Base-by-base conservation (phyloP, 2,113 vertebrate genomes). In the Brachionichthys hirsutus region DNA sequence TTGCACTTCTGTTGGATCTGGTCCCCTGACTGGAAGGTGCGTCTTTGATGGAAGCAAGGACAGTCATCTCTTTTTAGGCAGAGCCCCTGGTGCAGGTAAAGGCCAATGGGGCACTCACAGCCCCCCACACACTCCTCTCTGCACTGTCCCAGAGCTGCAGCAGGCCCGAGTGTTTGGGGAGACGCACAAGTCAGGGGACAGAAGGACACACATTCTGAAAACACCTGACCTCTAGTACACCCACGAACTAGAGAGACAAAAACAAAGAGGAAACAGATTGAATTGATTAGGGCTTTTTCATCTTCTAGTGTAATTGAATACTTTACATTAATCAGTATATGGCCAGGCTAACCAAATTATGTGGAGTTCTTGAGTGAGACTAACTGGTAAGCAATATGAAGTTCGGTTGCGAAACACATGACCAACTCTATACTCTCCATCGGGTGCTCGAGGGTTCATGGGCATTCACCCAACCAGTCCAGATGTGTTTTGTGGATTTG, bases 141-240 rank as follows among this genome's bases (percentile, higher is more conserved):
- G 73, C 95, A 95, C 48, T 87, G 76, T 0, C 61, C 86, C 0
- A 65, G 72, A 2, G 72, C 73, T 10, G 62, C 64, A 11, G 75
- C 53, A 0, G 54, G 38, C 20, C 81, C 78, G 0, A 66, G 69
- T 0, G 73, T 51, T 0, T 76, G 88, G 14, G 86, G 90, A 0
- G 90, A 89, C 0, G 47, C 62, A 13, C 96, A 98, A 87, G 80
- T 93, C 43, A 90, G 83, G 0, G 94, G 92, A 64, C 96, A 97
- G 10, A 92, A 89, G 0, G 93, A 95, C 62, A 93, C 64, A 0
- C 95, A 98, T 83, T 97, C 95, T 0, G 92, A 94, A 73, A 94
- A 96, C 3, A 83, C 73, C 83, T 93, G 92, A 1, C 90, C 93
- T 0, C 62, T 45, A 0, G 69, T 77, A 43, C 95, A 98, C 1